A percentile compares a stretch with the other conserved stretches of the same genome.
phyloP scores from a whole-genome alignment of 2,797 vertebrate genomes.

The Chromis chromis region DNA sequence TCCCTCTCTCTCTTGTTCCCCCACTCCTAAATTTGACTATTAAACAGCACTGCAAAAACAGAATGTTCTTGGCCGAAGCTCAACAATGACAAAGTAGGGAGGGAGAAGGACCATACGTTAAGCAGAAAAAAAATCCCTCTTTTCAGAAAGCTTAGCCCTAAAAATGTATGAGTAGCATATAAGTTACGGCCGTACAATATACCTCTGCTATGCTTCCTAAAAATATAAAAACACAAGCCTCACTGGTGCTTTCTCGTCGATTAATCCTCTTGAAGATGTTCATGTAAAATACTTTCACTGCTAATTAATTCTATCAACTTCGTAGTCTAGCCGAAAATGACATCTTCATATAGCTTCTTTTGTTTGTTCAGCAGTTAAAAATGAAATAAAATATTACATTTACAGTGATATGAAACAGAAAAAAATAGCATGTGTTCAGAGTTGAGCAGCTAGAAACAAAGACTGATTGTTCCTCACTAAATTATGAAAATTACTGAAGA shows the following conservation, averaged over 20 bases:
- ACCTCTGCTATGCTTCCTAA: slow-evolving; percentile 31
- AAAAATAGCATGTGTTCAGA: slow-evolving; percentile 6
- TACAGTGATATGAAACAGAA: not conserved
- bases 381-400: not conserved
- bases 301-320: not conserved
- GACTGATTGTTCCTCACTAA: not conserved
- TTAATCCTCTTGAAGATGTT: slow-evolving; percentile 18
- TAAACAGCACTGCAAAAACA: slow-evolving; percentile 83
- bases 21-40: slow-evolving; percentile 82
- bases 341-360: not conserved
- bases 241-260: not conserved
- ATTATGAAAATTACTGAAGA: not conserved
- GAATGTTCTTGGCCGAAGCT: slow-evolving; percentile 86
- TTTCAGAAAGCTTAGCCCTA: slow-evolving; percentile 51
- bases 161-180: slow-evolving; percentile 23
- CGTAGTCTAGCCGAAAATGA: too few species aligned
- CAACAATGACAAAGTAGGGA: slow-evolving; percentile 85
- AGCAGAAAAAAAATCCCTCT: slow-evolving; percentile 46
- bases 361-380: not conserved
- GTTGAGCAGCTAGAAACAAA: not conserved
- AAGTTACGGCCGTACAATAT: slow-evolving; percentile 30
- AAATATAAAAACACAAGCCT: slow-evolving; percentile 19
- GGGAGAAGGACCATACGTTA: slow-evolving; percentile 80
- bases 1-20: slow-evolving; percentile 67
- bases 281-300: not conserved